Evolutionary conservation across 2,113 vertebrate species (phyloP).

Genomic region (Patagioenas fasciata): DNA sequence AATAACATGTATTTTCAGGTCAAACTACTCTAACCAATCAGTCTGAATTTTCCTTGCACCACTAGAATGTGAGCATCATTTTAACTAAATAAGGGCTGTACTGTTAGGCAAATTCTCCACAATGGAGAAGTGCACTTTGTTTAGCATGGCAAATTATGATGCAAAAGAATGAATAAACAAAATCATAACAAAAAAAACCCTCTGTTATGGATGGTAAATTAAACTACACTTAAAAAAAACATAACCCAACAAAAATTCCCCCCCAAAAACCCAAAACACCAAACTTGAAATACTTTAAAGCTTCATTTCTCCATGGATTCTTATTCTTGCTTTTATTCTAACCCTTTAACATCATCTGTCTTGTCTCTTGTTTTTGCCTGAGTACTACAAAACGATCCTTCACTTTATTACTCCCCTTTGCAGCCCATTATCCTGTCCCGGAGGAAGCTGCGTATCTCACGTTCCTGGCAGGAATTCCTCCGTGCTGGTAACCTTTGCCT

Average conservation of each 20-base stretch:
- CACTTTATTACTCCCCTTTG: conserved; percentile 23
- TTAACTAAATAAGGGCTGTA: background rate
- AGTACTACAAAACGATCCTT: conserved; percentile 39
- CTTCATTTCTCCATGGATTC: background rate
- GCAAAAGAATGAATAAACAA: background rate
- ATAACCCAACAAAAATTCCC: background rate
- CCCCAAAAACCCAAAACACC: too few relatives aligned
- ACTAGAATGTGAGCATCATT: background rate
- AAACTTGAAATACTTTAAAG: background rate
- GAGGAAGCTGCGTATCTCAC: conserved; percentile 14
- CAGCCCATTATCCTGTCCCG: conserved; percentile 47
- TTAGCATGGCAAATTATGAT: background rate
- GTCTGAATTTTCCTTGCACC: background rate
- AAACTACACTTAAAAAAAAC: background rate
- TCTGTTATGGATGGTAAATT: background rate
- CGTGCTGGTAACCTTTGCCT: conserved; percentile 70
- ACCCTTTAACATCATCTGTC: conserved; percentile 30
- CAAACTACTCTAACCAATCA: background rate
- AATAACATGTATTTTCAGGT: background rate
- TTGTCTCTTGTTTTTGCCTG: conserved; percentile 38
- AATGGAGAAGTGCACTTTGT: background rate
- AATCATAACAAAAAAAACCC: background rate
- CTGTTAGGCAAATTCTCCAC: background rate
- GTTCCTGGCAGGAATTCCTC: conserved; percentile 43
- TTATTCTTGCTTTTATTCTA: conserved; percentile 15